Evolutionary conservation across 2,113 vertebrate species (phyloP).

Genomic region (Piprites chloris): DNA sequence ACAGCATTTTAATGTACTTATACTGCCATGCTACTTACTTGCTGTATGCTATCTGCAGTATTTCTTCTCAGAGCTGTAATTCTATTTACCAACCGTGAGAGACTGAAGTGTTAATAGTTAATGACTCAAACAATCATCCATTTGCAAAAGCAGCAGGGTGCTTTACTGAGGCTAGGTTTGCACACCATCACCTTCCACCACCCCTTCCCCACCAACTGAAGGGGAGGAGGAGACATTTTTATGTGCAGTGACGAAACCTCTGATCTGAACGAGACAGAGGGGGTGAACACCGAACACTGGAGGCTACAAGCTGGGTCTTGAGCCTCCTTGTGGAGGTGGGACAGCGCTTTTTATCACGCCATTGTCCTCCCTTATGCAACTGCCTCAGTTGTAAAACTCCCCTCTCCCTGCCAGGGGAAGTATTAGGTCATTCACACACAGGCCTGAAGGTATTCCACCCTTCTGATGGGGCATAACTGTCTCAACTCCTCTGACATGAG

Average conservation of each 20-base stretch:
- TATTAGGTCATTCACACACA: background rate
- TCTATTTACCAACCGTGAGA: background rate
- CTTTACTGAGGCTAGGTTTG: background rate
- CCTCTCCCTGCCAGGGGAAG: background rate
- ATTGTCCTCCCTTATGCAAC: background rate
- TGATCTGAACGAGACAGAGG: rapidly evolving
- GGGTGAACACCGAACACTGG: rapidly evolving
- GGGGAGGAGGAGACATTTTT: background rate
- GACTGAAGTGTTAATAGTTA: background rate
- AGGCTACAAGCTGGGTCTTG: background rate
- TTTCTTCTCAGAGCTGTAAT: background rate
- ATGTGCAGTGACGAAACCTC: rapidly evolving
- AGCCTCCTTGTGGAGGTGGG: rapidly evolving
- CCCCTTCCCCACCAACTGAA: background rate
- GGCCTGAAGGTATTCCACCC: background rate
- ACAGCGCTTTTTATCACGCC: background rate
- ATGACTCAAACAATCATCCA: background rate
- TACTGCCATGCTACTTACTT: background rate
- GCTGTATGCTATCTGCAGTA: background rate
- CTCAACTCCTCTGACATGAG: background rate
- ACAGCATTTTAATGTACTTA: background rate
- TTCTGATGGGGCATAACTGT: background rate
- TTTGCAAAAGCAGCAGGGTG: background rate
- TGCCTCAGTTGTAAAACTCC: background rate
- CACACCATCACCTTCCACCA: background rate